These are phyloP conservation scores for Brenthis hecate DNA, from an alignment of 2,888 invertebrate species.

Conservation along the genomic window DNA sequence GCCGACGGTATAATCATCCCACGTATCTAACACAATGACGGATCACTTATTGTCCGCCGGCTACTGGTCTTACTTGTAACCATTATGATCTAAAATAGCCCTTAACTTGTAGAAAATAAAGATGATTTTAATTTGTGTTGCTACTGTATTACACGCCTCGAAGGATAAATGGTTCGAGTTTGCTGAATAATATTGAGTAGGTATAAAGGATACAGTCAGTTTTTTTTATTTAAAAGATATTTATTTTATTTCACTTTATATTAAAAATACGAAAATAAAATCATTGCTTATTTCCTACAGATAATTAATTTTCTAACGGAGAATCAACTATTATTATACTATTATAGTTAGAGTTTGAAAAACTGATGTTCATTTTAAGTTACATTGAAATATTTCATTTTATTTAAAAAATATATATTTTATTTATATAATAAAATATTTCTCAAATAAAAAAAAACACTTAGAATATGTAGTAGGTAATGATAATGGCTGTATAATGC, in stretches of 20 bases:
- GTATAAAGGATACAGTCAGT: not conserved
- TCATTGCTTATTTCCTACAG: too few relatives aligned
- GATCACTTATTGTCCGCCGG: slow-evolving; percentile 76
- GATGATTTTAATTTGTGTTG: slow-evolving; percentile 8
- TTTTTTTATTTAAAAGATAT: not conserved
- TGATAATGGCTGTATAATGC: too few relatives aligned
- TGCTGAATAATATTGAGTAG: slow-evolving; percentile 6
- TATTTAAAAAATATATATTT: too few relatives aligned
- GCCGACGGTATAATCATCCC: slow-evolving; percentile 65
- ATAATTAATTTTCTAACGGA: too few relatives aligned
- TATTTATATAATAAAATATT: too few relatives aligned
- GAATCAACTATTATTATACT: too few relatives aligned
- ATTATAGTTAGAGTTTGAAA: too few relatives aligned
- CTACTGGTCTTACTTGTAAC: slow-evolving; percentile 71
- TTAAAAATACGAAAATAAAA: too few relatives aligned
- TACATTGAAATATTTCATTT: too few relatives aligned
- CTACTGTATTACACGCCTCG: slow-evolving; percentile 34
- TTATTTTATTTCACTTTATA: not conserved
- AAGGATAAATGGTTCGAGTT: slow-evolving; percentile 22
- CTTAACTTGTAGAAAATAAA: not conserved
- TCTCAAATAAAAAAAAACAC: too few relatives aligned
- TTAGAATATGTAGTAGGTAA: too few relatives aligned
- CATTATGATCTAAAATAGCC: slow-evolving; percentile 41
- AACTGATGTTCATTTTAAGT: too few relatives aligned
- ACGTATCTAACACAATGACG: slow-evolving; percentile 74